phyloP scores from a whole-genome alignment of 1,140 invertebrate genomes.

The Trichomalopsis sarcophagae region DNA sequence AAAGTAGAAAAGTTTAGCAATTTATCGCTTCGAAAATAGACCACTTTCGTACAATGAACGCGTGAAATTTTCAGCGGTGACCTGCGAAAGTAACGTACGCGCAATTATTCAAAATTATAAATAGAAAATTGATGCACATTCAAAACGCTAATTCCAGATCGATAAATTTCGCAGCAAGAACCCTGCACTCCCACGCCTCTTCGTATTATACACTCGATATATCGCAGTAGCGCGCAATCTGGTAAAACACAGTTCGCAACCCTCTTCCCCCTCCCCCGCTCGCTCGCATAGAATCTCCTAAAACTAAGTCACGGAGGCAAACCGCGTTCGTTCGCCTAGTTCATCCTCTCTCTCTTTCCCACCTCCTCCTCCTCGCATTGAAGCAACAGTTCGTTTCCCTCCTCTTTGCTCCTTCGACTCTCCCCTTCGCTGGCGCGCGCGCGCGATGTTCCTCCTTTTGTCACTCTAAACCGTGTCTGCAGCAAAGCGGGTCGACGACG shows the following conservation, averaged over 20 bases:
- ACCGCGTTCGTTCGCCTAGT: slow-evolving; percentile 46
- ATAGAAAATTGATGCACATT: too few relatives aligned
- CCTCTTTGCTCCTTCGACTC: slow-evolving; percentile 14
- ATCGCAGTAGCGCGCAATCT: slow-evolving; percentile 32
- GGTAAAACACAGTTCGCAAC: slow-evolving; percentile 37
- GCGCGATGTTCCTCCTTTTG: slow-evolving; percentile 49
- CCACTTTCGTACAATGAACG: too few relatives aligned
- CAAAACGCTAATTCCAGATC: not conserved
- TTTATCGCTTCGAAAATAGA: too few relatives aligned
- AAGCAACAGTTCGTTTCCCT: slow-evolving; percentile 39
- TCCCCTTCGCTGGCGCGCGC: slow-evolving; percentile 19
- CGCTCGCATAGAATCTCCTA: slow-evolving; percentile 45
- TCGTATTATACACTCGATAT: slow-evolving; percentile 10
- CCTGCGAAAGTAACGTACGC: too few relatives aligned
- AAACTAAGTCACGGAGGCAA: slow-evolving; percentile 51
- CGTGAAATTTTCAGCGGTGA: too few relatives aligned
- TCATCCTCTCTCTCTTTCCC: slow-evolving; percentile 42
- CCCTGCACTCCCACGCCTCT: too few relatives aligned
- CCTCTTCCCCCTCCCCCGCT: not conserved
- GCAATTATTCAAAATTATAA: too few relatives aligned
- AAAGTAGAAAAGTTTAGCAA: too few relatives aligned
- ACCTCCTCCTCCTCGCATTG: not conserved
- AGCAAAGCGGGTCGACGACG: slow-evolving; percentile 44
- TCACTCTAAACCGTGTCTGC: slow-evolving; percentile 25
- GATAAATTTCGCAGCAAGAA: not conserved